Evolutionary conservation across 2,797 vertebrate species (phyloP), one percentile per base, ranked within the genome.

Genomic region (Botia kubotai): DNA sequence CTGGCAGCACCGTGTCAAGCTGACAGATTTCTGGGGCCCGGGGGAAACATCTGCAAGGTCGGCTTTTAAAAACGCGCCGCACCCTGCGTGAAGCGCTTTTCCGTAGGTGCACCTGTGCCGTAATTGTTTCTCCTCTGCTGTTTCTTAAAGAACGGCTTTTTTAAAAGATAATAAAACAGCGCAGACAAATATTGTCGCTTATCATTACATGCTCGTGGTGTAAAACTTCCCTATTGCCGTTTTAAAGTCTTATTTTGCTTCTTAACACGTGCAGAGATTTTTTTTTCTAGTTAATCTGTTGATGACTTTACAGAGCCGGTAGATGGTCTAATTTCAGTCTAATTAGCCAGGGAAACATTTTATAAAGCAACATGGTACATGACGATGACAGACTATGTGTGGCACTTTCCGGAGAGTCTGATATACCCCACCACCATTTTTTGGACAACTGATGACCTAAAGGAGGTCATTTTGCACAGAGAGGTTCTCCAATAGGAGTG

Each of bases 151-250:
- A 84, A 86, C 86, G 77, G 29, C 29, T 43, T 84, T 87, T 86
- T 52, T 75, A 53, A 87, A 89, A 86, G 86, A 81, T 88, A 86
- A 87, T 74, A 39, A 65, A 46, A 80, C 82, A 85, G 84, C 17
- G 80, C 68, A 72, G 48, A 71, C 73, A 80, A 86, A 87, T 82
- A 83, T 75, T 82, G 75, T 82, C 82, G 86, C 86, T 84, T 86
- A 77, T 83, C 75, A 77, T 80, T 83, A 58, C 79, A 79, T 87
- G 82, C 82, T 89, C 83, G 76, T 72, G 70, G 53, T 17, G 72
- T 10, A 36, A 57, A 67, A 69, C 55, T 19, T 65, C 81, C 81
- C 29, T 67, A 46, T 7, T 52, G 10, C 36, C 5, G 21, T 52
- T 39, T 82, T 66, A 36, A 14, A 52, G 4, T 33, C n/a, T 69